Conservation (phyloP, 1,140 invertebrate genomes). For the Glomeris maerens region DNA sequence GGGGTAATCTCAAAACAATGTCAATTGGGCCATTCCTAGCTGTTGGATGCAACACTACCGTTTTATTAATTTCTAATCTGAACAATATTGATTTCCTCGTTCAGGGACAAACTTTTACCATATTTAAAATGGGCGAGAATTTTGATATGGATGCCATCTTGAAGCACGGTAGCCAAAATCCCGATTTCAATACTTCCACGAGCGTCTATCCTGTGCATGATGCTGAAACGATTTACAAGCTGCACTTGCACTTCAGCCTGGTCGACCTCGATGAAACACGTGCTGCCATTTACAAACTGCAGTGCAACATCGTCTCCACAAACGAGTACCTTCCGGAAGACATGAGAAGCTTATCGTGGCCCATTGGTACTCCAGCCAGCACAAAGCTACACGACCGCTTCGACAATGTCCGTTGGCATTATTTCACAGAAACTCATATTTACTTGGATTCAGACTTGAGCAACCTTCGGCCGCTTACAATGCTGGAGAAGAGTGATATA, state of each 20-base stretch:
- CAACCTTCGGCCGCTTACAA: conserved; percentile 36
- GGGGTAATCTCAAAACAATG: too few relatives aligned
- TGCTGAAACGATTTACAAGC: conserved; percentile 46
- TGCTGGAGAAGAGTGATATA: neutral
- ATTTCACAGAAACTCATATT: conserved; percentile 67
- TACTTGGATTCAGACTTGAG: conserved; percentile 55
- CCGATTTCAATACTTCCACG: conserved; percentile 40
- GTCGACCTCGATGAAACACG: conserved; percentile 1
- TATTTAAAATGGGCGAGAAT: conserved; percentile 36
- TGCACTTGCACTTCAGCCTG: conserved; percentile 34
- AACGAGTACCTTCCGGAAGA: conserved; percentile 29
- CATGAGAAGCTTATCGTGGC: conserved; percentile 43
- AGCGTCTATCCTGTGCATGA: conserved; percentile 49
- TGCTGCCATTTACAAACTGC: neutral
- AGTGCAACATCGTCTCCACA: conserved; percentile 29
- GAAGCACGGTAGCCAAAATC: conserved; percentile 21
- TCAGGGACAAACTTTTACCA: conserved; percentile 38
- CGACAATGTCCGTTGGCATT: conserved; percentile 68
- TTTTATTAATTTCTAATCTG: too few relatives aligned
- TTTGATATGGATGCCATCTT: conserved; percentile 27
- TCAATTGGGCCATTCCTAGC: too few relatives aligned
- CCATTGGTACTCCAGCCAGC: conserved; percentile 53
- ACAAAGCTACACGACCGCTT: conserved; percentile 58
- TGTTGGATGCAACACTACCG: too few relatives aligned
- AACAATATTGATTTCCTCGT: too few relatives aligned